A percentile compares a stretch with the other conserved stretches of the same genome.
phyloP scores from a whole-genome alignment of 2,113 vertebrate genomes.

The Erythrocebus patas region DNA sequence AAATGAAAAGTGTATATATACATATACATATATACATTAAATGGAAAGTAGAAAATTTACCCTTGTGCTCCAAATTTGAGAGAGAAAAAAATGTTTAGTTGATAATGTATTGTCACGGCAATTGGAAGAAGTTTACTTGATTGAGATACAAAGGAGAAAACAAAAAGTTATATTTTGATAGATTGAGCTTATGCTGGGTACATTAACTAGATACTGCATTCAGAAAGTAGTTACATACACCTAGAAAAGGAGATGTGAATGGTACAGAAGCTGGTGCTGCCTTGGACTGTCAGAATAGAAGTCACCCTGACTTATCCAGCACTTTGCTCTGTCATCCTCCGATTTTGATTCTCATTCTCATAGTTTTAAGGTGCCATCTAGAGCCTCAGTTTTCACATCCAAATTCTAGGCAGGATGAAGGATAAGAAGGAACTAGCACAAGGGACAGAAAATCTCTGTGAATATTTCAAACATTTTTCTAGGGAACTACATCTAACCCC shows the following conservation, averaged over 20 bases:
- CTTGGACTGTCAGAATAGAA: too few species aligned
- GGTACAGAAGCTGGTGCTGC: not conserved
- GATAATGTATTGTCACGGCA: not conserved
- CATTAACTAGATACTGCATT: not conserved
- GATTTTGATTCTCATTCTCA: not conserved
- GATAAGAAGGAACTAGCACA: not conserved
- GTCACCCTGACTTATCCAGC: too few species aligned
- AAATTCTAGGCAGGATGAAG: not conserved
- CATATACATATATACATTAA: not conserved
- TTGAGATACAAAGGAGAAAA: not conserved
- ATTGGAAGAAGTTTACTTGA: not conserved
- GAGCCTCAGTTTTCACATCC: not conserved
- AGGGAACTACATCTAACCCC: not conserved
- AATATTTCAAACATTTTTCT: not conserved
- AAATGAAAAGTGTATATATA: not conserved
- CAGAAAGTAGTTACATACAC: not conserved
- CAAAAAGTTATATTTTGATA: not conserved
- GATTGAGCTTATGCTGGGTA: not conserved
- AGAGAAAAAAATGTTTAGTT: not conserved
- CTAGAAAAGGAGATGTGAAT: not conserved
- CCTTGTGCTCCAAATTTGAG: not conserved
- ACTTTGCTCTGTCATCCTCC: not conserved
- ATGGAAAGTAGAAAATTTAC: not conserved
- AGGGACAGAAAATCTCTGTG: accelerated
- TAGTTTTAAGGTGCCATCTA: not conserved